phyloP scores from a whole-genome alignment of 2,888 invertebrate genomes.

The Cryptophagus acutangulus region DNA sequence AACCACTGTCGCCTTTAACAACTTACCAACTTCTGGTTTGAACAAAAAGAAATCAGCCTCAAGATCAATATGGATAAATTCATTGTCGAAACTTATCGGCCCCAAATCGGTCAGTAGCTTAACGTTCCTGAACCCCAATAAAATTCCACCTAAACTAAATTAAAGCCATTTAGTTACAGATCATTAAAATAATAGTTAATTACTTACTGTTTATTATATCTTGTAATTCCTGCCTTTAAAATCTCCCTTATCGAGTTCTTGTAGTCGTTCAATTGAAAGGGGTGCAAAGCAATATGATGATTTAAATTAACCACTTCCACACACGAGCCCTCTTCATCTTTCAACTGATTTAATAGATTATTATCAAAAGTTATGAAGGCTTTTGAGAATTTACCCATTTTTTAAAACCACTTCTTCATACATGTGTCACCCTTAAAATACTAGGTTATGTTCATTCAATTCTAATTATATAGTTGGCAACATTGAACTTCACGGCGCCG shows the following conservation, averaged over 20 bases:
- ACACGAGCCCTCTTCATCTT: constrained; percentile 55
- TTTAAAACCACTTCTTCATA: too few relatives aligned
- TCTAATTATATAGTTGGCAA: too few relatives aligned
- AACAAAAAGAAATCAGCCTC: constrained; percentile 67
- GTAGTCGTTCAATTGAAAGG: constrained; percentile 58
- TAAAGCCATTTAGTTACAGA: constrained; percentile 4
- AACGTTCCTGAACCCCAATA: constrained; percentile 63
- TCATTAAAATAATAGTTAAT: constrained; percentile 1
- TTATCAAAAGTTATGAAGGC: constrained; percentile 46
- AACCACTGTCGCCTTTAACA: constrained; percentile 60
- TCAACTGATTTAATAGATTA: constrained; percentile 53
- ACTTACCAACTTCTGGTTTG: constrained; percentile 57
- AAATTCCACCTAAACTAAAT: constrained; percentile 62
- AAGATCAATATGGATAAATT: constrained; percentile 61
- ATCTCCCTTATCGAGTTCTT: constrained; percentile 57
- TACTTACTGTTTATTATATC: constrained; percentile 60
- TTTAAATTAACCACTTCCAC: constrained; percentile 52
- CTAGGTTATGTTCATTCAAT: too few relatives aligned
- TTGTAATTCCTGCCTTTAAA: constrained; percentile 56
- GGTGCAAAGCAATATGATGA: constrained; percentile 58
- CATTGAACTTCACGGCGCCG: too few relatives aligned
- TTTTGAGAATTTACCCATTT: constrained; percentile 20
- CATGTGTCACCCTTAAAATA: too few relatives aligned
- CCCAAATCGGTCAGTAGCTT: constrained; percentile 56
- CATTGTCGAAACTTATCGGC: constrained; percentile 57